Conservation (phyloP, 2,797 vertebrate genomes). For the Hozukius guyotensis region DNA sequence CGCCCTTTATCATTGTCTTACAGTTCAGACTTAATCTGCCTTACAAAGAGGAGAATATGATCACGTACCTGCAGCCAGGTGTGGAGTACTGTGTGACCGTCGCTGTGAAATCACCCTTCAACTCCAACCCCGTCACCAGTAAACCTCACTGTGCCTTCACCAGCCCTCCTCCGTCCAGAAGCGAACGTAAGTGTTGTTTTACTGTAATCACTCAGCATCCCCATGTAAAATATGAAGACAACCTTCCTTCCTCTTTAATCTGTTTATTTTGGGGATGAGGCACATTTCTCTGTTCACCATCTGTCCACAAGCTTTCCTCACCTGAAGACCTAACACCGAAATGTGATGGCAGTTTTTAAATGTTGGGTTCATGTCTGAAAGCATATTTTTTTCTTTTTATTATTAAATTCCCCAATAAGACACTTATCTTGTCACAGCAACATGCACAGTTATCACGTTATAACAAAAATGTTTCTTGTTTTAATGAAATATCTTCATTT, state of each 20-base stretch:
- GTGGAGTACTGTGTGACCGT: constrained; percentile 75
- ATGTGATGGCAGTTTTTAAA: not conserved
- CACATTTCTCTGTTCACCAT: not conserved
- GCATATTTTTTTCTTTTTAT: not conserved
- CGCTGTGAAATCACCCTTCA: not conserved
- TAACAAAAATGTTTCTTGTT: not conserved
- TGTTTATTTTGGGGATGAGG: not conserved
- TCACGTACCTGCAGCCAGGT: constrained; percentile 70
- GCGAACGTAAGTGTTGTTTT: constrained; percentile 24
- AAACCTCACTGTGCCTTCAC: constrained; percentile 66
- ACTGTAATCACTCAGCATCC: not conserved
- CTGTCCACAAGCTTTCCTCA: not conserved
- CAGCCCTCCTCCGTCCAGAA: constrained; percentile 39
- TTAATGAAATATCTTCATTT: too few relatives aligned
- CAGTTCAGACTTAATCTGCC: constrained; percentile 59
- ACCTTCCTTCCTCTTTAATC: not conserved
- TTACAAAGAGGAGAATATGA: constrained; percentile 38
- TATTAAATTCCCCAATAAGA: not conserved
- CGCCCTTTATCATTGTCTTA: constrained; percentile 8
- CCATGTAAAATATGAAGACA: not conserved
- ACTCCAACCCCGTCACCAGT: constrained; percentile 14
- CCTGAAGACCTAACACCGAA: not conserved
- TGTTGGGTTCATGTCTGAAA: not conserved
- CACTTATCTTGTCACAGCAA: not conserved
- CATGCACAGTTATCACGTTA: not conserved